These are phyloP conservation scores for Mionectes olivaceus DNA, from an alignment of 2,797 vertebrate species.

Conservation along the genomic window DNA sequence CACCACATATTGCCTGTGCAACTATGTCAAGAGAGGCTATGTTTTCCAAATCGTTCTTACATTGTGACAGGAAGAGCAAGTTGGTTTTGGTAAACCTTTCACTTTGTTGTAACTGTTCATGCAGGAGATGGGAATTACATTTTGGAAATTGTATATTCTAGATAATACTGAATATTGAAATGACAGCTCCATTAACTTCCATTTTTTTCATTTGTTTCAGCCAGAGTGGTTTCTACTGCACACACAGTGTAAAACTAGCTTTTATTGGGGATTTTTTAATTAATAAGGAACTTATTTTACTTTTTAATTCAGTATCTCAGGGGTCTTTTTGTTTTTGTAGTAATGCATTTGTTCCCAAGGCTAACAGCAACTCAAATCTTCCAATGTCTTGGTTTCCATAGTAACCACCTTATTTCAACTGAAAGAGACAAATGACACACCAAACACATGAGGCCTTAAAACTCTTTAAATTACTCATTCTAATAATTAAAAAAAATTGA, in stretches of 20 bases:
- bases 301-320: not conserved
- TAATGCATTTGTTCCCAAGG: not conserved
- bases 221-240: not conserved
- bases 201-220: not conserved
- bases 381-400: constrained; percentile 3
- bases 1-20: not conserved
- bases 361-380: not conserved
- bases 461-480: not conserved
- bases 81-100: not conserved
- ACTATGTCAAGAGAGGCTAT: not conserved
- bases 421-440: not conserved
- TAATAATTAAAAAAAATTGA: not conserved
- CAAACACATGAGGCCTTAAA: not conserved
- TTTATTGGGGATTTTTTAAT: not conserved
- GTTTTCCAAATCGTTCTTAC: not conserved
- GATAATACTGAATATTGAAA: not conserved
- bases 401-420: not conserved
- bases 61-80: not conserved
- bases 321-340: not conserved
- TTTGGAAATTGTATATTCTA: not conserved
- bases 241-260: not conserved
- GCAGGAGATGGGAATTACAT: not conserved
- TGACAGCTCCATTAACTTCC: not conserved
- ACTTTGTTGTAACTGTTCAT: not conserved
- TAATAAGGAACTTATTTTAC: not conserved